Evolutionary conservation across 2,113 vertebrate genomes (phyloP), one percentile per base, ranked within the genome.

Genomic region (Centropus unirufus): DNA sequence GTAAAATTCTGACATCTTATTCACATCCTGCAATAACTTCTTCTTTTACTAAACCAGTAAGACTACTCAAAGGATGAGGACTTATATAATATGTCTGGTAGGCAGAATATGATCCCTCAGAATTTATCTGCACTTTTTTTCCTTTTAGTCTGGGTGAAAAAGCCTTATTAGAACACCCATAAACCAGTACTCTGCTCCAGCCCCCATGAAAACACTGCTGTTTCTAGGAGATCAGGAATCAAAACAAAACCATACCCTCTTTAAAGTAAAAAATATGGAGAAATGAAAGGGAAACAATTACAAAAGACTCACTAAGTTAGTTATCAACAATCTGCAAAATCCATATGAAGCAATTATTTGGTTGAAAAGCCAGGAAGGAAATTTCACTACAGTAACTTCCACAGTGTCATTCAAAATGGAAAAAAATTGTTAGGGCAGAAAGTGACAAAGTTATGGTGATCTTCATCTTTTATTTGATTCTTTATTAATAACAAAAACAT

Each of bases 271-370:
- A 74, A 84, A 74, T 55, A 51, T 5, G 15, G 49, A 68, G 68
- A 87, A 83, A 55, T 9, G 77, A 85, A 89, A 52, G 34, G 42
- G 46, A 91, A 96, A 85, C 39, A n/a, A 83, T 64, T 90, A 73
- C 42, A 83, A 76, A 66, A 93, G 61, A 92, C 32, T 55, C 57
- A 72, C 81, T 89, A 83, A 81, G 91, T 95, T 91, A 78, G 57
- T 83, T 94, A 86, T 83, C 49, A 89, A 83, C 68, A 55, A 81
- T 83, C 70, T 66, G 32, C 16, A 85, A 93, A 94, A 89, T 94
- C 73, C 68, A 80, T 82, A 92, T 14, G 39, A 95, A 87, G 36
- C 57, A 91, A 81, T 63, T 87, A 67, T 49, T 78, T 54, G 93
- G 49, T 72, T 83, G 82, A 92, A 96, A 96, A 92, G 24, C 57